A percentile compares a stretch with the other conserved stretches of the same genome.
Conservation (phyloP, 2,113 vertebrate genomes). For the Ochotona curzoniae region DNA sequence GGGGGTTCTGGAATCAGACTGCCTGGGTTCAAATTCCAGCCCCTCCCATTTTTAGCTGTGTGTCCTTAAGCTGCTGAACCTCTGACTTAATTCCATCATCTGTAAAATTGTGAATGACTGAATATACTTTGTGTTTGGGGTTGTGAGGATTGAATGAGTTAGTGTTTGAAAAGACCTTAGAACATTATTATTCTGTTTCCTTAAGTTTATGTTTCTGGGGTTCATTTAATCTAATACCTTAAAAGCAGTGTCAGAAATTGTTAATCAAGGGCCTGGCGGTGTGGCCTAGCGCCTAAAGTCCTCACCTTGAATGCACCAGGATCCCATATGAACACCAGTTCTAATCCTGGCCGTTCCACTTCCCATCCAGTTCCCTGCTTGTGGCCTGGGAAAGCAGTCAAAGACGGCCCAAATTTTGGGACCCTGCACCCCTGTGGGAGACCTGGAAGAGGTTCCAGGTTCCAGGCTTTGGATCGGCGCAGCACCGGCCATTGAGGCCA, state of each 20-base stretch:
- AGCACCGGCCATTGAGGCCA: too few species aligned
- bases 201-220: neutral
- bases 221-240: neutral
- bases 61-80: neutral
- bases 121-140: neutral
- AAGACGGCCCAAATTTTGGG: too few species aligned
- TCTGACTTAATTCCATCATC: neutral
- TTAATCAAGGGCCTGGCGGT: too few species aligned
- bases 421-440: too few species aligned
- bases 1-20: neutral
- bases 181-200: neutral
- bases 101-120: neutral
- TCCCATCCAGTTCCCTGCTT: too few species aligned
- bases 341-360: too few species aligned
- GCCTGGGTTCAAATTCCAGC: neutral
- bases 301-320: too few species aligned
- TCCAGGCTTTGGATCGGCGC: too few species aligned
- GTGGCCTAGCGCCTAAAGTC: too few species aligned
- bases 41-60: neutral
- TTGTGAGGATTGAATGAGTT: neutral
- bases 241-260: slow-evolving; percentile 5
- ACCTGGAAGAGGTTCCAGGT: too few species aligned
- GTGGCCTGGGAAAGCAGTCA: too few species aligned
- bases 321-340: too few species aligned
- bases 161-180: neutral